Evolutionary conservation across 2,797 vertebrate species (phyloP).

Genomic region (Orientallactaga sibirica): DNA sequence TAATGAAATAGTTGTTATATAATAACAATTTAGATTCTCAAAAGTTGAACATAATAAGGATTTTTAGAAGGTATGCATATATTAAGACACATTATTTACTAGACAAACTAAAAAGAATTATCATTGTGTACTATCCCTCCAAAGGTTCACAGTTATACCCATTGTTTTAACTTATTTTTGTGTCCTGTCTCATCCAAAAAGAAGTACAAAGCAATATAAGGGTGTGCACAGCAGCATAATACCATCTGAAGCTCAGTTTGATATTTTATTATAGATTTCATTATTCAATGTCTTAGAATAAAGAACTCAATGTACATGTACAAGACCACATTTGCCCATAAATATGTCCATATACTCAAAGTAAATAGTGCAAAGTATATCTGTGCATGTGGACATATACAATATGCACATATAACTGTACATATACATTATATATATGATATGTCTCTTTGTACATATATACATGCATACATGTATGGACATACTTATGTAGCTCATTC

Average conservation of each 20-base stretch:
- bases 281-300: background rate
- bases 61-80: background rate
- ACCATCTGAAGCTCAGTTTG: background rate
- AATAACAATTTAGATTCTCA: background rate
- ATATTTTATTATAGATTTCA: background rate
- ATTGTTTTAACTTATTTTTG: background rate
- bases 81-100: background rate
- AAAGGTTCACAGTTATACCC: background rate
- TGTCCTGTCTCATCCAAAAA: background rate
- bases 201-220: background rate
- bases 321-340: background rate
- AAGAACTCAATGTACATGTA: slow-evolving; percentile 7
- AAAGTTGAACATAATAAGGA: slow-evolving; percentile 13
- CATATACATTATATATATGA: background rate
- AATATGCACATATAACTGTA: background rate
- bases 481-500: background rate
- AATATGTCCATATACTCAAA: background rate
- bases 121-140: background rate
- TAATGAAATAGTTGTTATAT: background rate
- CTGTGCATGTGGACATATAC: background rate
- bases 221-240: background rate
- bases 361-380: background rate
- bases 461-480: background rate
- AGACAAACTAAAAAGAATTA: background rate
- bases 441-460: background rate